Evolutionary conservation across 2,113 vertebrate species (phyloP), one percentile per base, ranked within the genome.

Genomic region (Paradoxurus hermaphroditus): DNA sequence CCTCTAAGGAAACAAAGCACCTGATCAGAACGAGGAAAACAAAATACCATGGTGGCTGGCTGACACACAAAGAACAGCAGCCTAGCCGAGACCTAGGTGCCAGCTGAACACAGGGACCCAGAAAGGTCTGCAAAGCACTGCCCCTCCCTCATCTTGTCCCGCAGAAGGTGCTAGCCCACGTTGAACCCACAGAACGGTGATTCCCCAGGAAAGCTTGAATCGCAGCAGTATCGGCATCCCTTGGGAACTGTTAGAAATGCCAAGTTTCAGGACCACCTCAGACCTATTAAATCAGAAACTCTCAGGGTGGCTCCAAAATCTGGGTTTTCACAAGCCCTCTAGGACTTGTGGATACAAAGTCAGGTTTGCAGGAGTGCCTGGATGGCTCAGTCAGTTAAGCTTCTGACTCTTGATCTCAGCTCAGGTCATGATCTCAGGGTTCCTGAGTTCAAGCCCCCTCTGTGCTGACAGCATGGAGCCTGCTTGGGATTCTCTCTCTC

Each of bases 271-370:
- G n/a, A 25, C 18, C 14, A 51, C 8, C 5, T 2, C 34, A 89
- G 82, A 73, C 11, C 36, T 44, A 9, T 84, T 49, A 79, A 63
- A 62, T 77, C 67, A 88, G 79, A 95, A 78, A 68, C 27, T 91
- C 51, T 36, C 0, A 0, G 36, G 14, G 19, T 21, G 36, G 67
- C 23, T 53, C 27, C 73, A 46, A 29, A 83, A 81, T 25, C 27
- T 36, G 10, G 29, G n/a, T 53, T 65, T 87, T 65, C 10, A 56
- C n/a, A 86, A 21, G 51, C 75, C 25, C 21, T 83, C 19, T 7
- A 31, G 36, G 27, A 21, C 25, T 18, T 36, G 75, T 59, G 34
- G 39, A 70, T 9, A 27, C 34, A 31, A 31, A 23, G 23, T 73
- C 67, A 36, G 51, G 46, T 41, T 41, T 73, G 39, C 31, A 65